Evolutionary conservation across 2,888 invertebrate genomes (phyloP), one percentile per base, ranked within the genome.

Genomic region (Nasonia oneida): DNA sequence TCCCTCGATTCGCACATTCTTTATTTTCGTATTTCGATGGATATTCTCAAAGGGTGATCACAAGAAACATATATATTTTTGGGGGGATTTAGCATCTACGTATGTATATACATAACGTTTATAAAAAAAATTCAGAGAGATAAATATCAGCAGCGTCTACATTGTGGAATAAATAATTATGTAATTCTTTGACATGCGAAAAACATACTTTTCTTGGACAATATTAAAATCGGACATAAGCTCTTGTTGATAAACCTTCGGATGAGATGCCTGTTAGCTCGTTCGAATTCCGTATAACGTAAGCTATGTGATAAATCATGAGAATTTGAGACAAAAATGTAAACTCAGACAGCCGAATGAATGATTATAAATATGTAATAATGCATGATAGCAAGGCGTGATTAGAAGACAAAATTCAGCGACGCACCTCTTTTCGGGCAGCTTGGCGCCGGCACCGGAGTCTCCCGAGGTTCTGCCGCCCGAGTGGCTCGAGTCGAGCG

Each of bases 401-500:
- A 47, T 47, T 47, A 47, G 8, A 47, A 47, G 2, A 47, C 8
- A 8, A 37, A 33, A 50, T 23, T 57, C 12, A 2, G 12, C 12
- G 33, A 33, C 79, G 47, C 85, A 93, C 91, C 97, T 95, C 92
- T 97, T 97, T 91, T 97, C 97, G 82, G 97, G 97, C 91, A 97
- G 95, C 92, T 97, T 97, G 6, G 96, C 96, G 2, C 96, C 96
- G 75, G 96, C 95, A 0, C 95, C 96, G 5, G 97, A 97, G 93
- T 97, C 98, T 2, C 97, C 97, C 15, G 97, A 97, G 6, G 97
- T 97, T 82, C 97, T 95, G 1, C 97, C 97, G 57, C 97, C 98
- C 42, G 97, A 97, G 94, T 97, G 97, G 92, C 97, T 97, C 61
- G 98, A 98, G 92, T 98, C 97, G 88, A 98, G 94, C n/a, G 98